These are phyloP conservation scores for Chydorus sphaericus DNA, from an alignment of 2,888 invertebrate genomes.

Conservation along the genomic window DNA sequence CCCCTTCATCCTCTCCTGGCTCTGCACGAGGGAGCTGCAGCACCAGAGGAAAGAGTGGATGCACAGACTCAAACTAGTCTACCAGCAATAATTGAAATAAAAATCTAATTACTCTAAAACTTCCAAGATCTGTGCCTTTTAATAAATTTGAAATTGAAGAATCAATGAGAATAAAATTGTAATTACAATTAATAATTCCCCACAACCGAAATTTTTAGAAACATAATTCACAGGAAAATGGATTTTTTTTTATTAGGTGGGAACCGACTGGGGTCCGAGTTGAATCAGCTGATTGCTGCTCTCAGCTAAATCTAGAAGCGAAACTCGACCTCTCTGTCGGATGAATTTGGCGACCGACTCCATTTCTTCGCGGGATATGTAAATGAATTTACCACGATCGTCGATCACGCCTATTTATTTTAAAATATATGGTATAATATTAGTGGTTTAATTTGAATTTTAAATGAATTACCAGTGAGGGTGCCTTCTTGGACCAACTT, in stretches of 20 bases:
- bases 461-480: slow-evolving; percentile 43
- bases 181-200: too few species aligned
- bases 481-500: slow-evolving; percentile 65
- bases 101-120: too few species aligned
- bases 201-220: not conserved
- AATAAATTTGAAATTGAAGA: too few species aligned
- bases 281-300: slow-evolving; percentile 85
- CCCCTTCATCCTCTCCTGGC: slow-evolving; percentile 11
- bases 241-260: not conserved
- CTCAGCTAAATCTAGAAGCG: slow-evolving; percentile 84
- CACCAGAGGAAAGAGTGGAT: not conserved
- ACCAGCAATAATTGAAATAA: not conserved
- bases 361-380: slow-evolving; percentile 79
- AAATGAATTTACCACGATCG: slow-evolving; percentile 97
- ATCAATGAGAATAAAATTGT: too few species aligned
- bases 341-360: slow-evolving; percentile 90
- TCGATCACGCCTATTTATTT: slow-evolving; percentile 68
- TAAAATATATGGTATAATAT: not conserved
- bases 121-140: too few species aligned
- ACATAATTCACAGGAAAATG: not conserved
- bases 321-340: slow-evolving; percentile 81
- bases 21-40: not conserved
- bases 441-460: not conserved
- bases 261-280: slow-evolving; percentile 37
- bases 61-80: not conserved